Percentiles rank a stretch among this genome's conserved stretches.
Evolutionary conservation across 2,113 vertebrate species (phyloP).

Genomic region (Bubo blakistoni): DNA sequence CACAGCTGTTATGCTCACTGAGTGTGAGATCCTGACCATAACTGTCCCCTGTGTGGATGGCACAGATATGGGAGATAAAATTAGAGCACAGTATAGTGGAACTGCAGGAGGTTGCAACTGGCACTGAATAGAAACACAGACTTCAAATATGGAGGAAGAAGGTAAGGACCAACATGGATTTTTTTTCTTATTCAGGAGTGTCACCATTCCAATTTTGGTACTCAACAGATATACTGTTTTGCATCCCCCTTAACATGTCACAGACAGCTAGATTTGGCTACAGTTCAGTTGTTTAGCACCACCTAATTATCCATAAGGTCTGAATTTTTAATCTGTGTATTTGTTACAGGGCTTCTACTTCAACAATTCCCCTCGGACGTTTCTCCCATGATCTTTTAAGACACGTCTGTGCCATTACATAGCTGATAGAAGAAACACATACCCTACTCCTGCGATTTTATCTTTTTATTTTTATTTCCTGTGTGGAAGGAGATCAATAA

Average conservation of each 20-base stretch:
- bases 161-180: not conserved
- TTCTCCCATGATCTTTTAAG: not conserved
- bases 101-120: not conserved
- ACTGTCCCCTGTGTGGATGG: not conserved
- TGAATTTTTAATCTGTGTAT: not conserved
- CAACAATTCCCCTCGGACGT: accelerated
- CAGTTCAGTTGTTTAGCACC: not conserved
- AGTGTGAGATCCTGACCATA: not conserved
- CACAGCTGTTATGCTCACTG: not conserved
- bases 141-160: not conserved
- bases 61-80: not conserved
- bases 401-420: not conserved
- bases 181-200: not conserved
- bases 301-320: not conserved
- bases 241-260: not conserved
- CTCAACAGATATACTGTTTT: not conserved
- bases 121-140: not conserved
- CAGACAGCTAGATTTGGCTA: not conserved
- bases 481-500: not conserved
- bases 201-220: not conserved
- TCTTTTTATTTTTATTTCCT: not conserved
- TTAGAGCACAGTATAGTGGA: not conserved
- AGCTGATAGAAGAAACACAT: not conserved
- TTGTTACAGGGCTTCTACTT: not conserved
- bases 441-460: not conserved